These are phyloP conservation scores for Tolypeutes matacus DNA, from an alignment of 2,797 vertebrate genomes.

Conservation along the genomic window DNA sequence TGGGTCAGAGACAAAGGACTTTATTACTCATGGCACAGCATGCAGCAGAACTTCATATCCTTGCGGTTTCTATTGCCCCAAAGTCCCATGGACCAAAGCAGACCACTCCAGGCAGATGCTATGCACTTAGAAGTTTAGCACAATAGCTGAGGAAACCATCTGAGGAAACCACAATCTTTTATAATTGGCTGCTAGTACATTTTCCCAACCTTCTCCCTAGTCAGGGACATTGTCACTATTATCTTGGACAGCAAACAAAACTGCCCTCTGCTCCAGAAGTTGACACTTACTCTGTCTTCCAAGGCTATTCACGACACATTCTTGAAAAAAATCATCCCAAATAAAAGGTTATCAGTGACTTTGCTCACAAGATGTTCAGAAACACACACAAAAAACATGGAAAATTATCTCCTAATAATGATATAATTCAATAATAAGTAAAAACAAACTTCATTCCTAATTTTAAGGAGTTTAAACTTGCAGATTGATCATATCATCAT, in stretches of 20 bases:
- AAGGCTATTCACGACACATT: neutral
- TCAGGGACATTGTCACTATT: neutral
- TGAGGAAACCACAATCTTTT: neutral
- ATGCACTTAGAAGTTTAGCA: neutral
- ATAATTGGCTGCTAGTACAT: neutral
- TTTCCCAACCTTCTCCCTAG: neutral
- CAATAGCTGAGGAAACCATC: neutral
- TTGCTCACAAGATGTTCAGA: neutral
- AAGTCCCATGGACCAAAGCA: neutral
- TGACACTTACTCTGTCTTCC: neutral
- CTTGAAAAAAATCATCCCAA: neutral
- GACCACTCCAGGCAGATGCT: neutral
- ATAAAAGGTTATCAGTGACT: neutral
- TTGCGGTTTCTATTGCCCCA: neutral
- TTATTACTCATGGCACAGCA: neutral
- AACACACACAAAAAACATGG: neutral
- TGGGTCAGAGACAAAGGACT: neutral
- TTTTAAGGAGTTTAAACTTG: neutral
- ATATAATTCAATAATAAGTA: neutral
- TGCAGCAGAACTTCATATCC: neutral
- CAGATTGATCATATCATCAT: neutral
- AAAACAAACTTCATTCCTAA: neutral
- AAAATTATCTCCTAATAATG: neutral
- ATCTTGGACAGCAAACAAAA: neutral
- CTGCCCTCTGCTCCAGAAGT: neutral